Percentiles rank a stretch among this genome's conserved stretches.
Conservation (phyloP, 2,888 invertebrate genomes). For the Stenodera caucasica region DNA sequence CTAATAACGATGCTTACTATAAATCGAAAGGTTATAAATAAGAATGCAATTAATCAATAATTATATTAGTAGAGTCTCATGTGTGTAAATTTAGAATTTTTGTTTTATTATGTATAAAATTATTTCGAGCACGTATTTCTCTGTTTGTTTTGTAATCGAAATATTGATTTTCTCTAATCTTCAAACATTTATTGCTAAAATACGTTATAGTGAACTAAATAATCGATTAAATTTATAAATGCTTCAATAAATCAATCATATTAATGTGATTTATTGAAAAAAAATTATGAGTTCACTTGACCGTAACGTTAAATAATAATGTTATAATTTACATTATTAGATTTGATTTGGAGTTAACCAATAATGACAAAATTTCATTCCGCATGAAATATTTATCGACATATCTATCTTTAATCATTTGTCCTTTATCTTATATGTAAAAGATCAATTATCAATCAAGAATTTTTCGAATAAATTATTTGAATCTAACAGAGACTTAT, state of each 20-base stretch:
- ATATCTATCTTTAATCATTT: background rate
- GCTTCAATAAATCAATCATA: background rate
- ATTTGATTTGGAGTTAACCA: background rate
- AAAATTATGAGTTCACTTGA: background rate
- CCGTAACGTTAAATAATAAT: background rate
- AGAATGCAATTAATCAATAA: background rate
- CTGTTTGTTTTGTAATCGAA: background rate
- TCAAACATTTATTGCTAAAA: background rate
- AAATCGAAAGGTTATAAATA: slow-evolving; percentile 18
- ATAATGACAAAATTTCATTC: background rate
- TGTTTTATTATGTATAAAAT: too few relatives aligned
- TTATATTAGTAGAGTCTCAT: background rate
- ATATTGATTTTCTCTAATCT: background rate
- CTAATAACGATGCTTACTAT: slow-evolving; percentile 33
- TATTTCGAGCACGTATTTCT: background rate
- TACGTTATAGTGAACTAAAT: too few relatives aligned
- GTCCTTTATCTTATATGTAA: background rate
- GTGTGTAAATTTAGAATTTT: too few relatives aligned
- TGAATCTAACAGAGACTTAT: background rate
- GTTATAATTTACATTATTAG: background rate
- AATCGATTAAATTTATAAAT: background rate
- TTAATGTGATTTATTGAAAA: too few relatives aligned
- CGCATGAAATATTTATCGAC: background rate
- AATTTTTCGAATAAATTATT: slow-evolving; percentile 4
- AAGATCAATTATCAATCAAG: slow-evolving; percentile 3